These are phyloP conservation scores for Leptinotarsa rubiginosa DNA, from an alignment of 2,888 invertebrate species.

Conservation along the genomic window DNA sequence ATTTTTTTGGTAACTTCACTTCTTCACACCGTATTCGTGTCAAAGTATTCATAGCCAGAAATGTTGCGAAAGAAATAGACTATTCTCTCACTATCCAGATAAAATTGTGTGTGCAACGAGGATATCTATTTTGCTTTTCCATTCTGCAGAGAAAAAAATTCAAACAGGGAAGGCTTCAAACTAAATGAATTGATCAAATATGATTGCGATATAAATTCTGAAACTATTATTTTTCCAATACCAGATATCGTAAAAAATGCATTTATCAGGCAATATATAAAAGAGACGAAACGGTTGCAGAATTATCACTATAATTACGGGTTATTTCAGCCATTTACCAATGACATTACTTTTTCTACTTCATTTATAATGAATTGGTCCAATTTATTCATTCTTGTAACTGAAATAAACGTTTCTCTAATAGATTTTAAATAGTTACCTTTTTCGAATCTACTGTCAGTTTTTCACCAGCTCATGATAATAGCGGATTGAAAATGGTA, in stretches of 20 bases:
- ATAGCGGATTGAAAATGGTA: neutral
- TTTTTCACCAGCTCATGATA: neutral
- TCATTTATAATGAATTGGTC: neutral
- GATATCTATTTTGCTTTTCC: too few species aligned
- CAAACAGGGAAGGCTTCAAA: too few species aligned
- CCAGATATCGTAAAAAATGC: neutral
- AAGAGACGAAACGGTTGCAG: neutral
- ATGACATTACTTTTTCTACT: neutral
- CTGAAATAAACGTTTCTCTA: neutral
- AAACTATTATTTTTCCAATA: neutral
- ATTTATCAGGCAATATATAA: neutral
- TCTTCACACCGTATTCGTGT: too few species aligned
- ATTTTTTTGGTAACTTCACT: too few species aligned
- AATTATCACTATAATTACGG: neutral
- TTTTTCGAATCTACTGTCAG: neutral
- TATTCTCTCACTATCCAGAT: too few species aligned
- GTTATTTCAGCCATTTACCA: constrained; percentile 6
- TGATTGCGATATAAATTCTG: too few species aligned
- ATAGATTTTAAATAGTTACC: neutral
- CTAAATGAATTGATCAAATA: too few species aligned
- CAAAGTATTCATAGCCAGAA: too few species aligned
- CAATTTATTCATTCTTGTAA: neutral
- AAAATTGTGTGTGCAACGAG: too few species aligned
- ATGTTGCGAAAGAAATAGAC: too few species aligned
- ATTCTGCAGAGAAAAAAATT: too few species aligned